phyloP scores from a whole-genome alignment of 1,140 invertebrate genomes.

The Acromyrmex charruanus region DNA sequence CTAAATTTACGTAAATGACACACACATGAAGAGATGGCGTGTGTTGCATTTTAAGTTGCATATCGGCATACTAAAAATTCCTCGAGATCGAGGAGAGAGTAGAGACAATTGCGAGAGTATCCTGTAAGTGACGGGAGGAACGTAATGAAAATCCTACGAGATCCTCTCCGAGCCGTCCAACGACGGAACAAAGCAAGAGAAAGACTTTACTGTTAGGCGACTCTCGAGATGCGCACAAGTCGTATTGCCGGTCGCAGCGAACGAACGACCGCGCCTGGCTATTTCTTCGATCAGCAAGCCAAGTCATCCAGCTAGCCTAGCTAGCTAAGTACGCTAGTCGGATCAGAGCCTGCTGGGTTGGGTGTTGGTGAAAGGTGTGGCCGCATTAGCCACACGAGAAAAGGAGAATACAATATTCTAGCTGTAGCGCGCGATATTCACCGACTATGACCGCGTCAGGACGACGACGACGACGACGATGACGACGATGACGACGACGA shows the following conservation, averaged over 20 bases:
- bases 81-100: neutral
- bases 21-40: neutral
- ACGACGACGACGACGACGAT: neutral
- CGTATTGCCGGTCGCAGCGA: slow-evolving; percentile 37
- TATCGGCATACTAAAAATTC: neutral
- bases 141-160: slow-evolving; percentile 37
- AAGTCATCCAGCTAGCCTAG: slow-evolving; percentile 54
- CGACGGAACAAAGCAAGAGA: slow-evolving; percentile 61
- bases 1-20: neutral
- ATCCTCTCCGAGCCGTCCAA: slow-evolving; percentile 9
- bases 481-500: slow-evolving; percentile 7
- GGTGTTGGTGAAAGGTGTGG: slow-evolving; percentile 86
- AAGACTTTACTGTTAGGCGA: slow-evolving; percentile 82
- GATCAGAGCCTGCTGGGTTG: slow-evolving; percentile 65
- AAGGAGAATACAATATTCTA: slow-evolving; percentile 85
- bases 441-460: slow-evolving; percentile 45
- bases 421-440: slow-evolving; percentile 64
- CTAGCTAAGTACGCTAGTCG: slow-evolving; percentile 53
- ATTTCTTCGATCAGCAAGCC: slow-evolving; percentile 50
- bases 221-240: slow-evolving; percentile 60
- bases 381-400: slow-evolving; percentile 80
- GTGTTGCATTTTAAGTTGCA: neutral
- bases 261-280: slow-evolving; percentile 54
- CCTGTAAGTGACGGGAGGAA: neutral
- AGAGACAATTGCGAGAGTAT: neutral